Evolutionary conservation across 2,888 invertebrate species (phyloP), one percentile per base, ranked within the genome.

Genomic region (Villa cingulata): DNA sequence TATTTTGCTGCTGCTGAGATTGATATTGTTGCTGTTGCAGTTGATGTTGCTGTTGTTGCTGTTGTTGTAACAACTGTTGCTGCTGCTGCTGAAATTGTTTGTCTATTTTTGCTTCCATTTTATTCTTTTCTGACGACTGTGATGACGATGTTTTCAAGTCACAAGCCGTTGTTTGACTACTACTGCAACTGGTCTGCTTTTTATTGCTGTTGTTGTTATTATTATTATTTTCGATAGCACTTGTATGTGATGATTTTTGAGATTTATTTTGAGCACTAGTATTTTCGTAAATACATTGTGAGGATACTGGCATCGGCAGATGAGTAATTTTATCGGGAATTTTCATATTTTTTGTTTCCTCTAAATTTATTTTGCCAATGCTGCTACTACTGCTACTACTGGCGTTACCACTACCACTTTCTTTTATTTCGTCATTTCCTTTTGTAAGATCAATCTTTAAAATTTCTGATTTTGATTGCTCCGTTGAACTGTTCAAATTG

Each of bases 361-460:
- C 23, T 23, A 23, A 23, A 23, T 23, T 23, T 7, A 23, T 23
- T 6, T 4, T 6, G 7, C 4, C 23, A 23, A 7, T 23, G 7
- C 5, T 7, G 7, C 5, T 23, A 20, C 12, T 36, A 14, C 27
- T 23, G 7, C 7, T 23, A 6, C 16, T 37, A 4, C 9, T 37
- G n/a, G 37, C 6, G 16, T 37, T 37, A 16, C 16, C 2, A 17
- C 7, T 23, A 17, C 15, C 39, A n/a, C 27, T 36, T 19, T 34
- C 40, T 14, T 16, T 14, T n/a, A 44, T 38, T 7, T 41, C 27
- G 6, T 43, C 44, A 37, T 16, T 16, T 12, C 15, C 44, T 43
- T 46, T 49, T 5, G 53, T 53, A 12, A 51, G 41, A 48, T 53
- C 53, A 34, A 51, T 53, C 39, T 48, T 48, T 20, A 45, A 37